These are phyloP conservation scores for Poecilus cupreus DNA, from an alignment of 2,888 invertebrate species.

Conservation along the genomic window DNA sequence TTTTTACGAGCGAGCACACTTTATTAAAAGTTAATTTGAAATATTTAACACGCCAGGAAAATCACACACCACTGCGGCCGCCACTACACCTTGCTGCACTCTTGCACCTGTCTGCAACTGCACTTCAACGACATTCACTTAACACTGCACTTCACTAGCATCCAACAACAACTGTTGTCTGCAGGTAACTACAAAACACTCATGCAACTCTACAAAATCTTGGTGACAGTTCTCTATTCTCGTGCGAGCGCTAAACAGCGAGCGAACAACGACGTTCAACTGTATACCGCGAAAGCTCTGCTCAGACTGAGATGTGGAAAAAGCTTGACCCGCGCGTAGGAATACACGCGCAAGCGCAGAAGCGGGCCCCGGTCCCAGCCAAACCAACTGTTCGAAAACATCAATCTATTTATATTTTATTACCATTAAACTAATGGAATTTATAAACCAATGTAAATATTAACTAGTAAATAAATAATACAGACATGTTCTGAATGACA, in stretches of 20 bases:
- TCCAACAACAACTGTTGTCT: no score
- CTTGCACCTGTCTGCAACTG: neutral
- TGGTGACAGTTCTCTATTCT: slow-evolving; percentile 4
- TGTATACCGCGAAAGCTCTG: slow-evolving; percentile 10
- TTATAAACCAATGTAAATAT: slow-evolving; percentile 55
- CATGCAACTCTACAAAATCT: neutral
- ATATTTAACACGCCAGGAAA: slow-evolving; percentile 42
- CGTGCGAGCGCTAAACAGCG: neutral
- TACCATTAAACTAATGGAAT: slow-evolving; percentile 59
- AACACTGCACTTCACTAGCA: neutral
- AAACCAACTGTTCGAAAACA: slow-evolving; percentile 52
- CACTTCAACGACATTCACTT: no score
- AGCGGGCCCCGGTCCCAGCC: slow-evolving; percentile 42
- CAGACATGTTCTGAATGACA: neutral
- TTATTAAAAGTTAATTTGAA: slow-evolving; percentile 48
- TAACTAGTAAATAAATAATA: slow-evolving; percentile 51
- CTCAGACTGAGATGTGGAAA: slow-evolving; percentile 52
- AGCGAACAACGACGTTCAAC: neutral
- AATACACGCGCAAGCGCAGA: slow-evolving; percentile 34
- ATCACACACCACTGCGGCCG: neutral
- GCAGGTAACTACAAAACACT: neutral
- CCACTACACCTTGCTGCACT: slow-evolving; percentile 11
- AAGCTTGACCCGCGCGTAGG: slow-evolving; percentile 51
- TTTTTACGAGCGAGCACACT: slow-evolving; percentile 52
- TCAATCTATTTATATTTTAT: slow-evolving; percentile 60